A percentile compares a stretch with the other conserved stretches of the same genome.
Conservation (phyloP, 2,113 vertebrate genomes). For the Mesitornis unicolor region DNA sequence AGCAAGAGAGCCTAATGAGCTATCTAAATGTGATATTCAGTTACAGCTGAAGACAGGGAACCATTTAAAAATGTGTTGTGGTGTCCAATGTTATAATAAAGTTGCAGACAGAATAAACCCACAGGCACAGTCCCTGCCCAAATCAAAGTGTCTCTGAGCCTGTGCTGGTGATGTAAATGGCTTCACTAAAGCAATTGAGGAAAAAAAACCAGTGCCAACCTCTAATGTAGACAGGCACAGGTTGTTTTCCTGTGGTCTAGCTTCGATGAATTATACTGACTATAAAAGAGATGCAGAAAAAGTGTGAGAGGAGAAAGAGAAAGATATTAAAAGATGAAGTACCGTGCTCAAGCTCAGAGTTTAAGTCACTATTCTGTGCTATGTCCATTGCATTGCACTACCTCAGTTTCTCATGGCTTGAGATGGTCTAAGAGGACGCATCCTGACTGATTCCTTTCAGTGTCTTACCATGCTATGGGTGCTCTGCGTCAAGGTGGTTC, state of each 20-base stretch:
- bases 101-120: neutral
- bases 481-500: neutral
- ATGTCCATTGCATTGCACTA: neutral
- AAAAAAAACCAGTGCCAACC: neutral
- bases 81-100: neutral
- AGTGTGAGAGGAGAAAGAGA: neutral
- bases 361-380: neutral
- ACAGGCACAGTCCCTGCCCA: neutral
- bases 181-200: neutral
- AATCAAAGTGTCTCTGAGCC: neutral
- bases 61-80: neutral
- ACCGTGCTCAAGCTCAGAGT: neutral
- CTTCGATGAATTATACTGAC: neutral
- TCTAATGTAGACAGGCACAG: neutral
- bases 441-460: neutral
- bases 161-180: neutral
- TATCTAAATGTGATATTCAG: neutral
- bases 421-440: neutral
- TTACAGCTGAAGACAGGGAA: conserved; percentile 27
- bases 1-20: neutral
- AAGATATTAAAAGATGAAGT: neutral
- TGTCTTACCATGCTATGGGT: neutral
- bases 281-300: neutral
- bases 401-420: neutral
- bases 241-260: neutral